These are phyloP conservation scores for Acleris literana DNA, from an alignment of 2,888 invertebrate species.

Conservation along the genomic window DNA sequence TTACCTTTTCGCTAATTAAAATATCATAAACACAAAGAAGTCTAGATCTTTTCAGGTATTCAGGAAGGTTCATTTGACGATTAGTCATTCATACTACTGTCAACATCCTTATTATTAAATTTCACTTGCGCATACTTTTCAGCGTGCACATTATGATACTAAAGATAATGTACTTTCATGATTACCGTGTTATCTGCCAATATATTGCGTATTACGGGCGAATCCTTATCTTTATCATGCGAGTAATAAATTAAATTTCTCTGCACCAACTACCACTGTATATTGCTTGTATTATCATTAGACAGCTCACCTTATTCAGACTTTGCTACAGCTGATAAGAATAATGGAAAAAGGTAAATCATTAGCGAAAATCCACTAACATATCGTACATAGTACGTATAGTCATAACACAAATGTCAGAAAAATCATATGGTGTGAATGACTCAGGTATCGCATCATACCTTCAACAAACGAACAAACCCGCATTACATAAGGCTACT, in stretches of 20 bases:
- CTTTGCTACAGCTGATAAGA: conserved; percentile 12
- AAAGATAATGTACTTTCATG: conserved; percentile 16
- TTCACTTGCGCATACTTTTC: too few relatives aligned
- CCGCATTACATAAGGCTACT: conserved; percentile 34
- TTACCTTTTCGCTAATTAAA: too few relatives aligned
- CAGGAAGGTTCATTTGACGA: too few relatives aligned
- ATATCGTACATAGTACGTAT: conserved; percentile 17
- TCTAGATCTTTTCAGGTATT: too few relatives aligned
- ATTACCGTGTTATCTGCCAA: conserved; percentile 25
- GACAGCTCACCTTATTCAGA: conserved; percentile 1
- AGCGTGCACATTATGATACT: not conserved
- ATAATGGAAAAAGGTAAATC: conserved; percentile 15
- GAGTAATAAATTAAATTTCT: conserved; percentile 27
- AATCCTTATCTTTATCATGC: conserved; percentile 22
- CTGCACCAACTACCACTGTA: not conserved
- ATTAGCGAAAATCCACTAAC: conserved; percentile 10
- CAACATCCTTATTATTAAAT: too few relatives aligned
- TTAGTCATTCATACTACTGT: too few relatives aligned
- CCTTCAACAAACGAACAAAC: conserved; percentile 39
- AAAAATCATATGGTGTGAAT: conserved; percentile 49
- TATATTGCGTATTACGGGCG: conserved; percentile 30
- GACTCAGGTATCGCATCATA: conserved; percentile 50
- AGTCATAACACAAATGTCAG: conserved; percentile 29
- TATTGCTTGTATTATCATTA: conserved; percentile 1
- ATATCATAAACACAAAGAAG: too few relatives aligned